phyloP scores from a whole-genome alignment of 2,888 invertebrate species.

The Drosophila robusta region DNA sequence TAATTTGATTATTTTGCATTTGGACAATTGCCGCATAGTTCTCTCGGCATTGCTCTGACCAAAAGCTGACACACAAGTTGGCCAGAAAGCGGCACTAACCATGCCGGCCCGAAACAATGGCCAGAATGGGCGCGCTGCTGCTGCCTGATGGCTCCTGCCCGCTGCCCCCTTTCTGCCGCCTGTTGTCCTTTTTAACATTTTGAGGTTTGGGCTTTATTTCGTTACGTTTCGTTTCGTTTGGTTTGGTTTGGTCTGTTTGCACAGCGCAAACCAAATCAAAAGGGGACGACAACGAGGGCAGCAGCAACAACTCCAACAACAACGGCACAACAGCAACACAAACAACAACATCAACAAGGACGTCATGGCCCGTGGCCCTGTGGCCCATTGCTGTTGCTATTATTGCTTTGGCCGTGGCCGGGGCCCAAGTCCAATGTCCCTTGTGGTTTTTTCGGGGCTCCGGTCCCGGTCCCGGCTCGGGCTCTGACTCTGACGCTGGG shows the following conservation, averaged over 20 bases:
- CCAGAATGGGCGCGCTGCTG: slow-evolving; percentile 8
- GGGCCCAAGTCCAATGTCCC: slow-evolving; percentile 46
- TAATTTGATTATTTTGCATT: slow-evolving; percentile 71
- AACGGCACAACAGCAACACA: slow-evolving; percentile 13
- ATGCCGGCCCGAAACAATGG: slow-evolving; percentile 30
- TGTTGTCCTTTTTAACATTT: slow-evolving; percentile 75
- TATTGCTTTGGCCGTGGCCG: slow-evolving; percentile 44
- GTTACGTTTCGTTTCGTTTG: slow-evolving; percentile 73
- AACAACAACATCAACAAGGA: slow-evolving; percentile 51
- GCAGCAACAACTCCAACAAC: slow-evolving; percentile 24
- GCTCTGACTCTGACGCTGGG: slow-evolving; percentile 25
- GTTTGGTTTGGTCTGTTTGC: slow-evolving; percentile 60
- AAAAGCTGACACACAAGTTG: slow-evolving; percentile 60
- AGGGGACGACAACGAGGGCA: slow-evolving; percentile 47
- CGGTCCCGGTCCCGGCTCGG: slow-evolving; percentile 9
- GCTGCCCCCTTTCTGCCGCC: slow-evolving; percentile 5
- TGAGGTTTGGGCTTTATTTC: slow-evolving; percentile 76
- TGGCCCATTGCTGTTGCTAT: slow-evolving; percentile 55
- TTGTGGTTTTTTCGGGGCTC: slow-evolving; percentile 52
- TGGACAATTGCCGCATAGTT: slow-evolving; percentile 54
- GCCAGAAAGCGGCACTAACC: slow-evolving; percentile 42
- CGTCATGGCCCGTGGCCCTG: slow-evolving; percentile 66
- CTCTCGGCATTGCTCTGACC: slow-evolving; percentile 22
- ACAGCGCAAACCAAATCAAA: slow-evolving; percentile 68
- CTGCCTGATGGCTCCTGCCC: neutral